A percentile compares a stretch with the other conserved stretches of the same genome.
Evolutionary conservation across 2,888 invertebrate species (phyloP).

Genomic region (Pterobdella sp.): DNA sequence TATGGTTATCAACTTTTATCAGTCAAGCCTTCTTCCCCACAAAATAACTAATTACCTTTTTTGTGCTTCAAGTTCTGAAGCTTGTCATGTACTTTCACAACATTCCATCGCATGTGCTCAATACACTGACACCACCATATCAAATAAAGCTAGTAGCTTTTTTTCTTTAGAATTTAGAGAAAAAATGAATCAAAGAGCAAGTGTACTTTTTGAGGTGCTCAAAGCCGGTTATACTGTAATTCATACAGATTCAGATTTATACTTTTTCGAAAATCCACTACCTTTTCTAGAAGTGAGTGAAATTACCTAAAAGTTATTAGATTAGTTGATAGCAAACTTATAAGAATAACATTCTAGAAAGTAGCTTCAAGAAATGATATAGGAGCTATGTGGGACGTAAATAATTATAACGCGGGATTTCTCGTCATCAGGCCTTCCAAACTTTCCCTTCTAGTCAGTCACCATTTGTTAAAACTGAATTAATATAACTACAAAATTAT

Average conservation of each 20-base stretch:
- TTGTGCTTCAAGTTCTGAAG: background rate
- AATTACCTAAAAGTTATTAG: too few relatives aligned
- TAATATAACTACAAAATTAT: too few relatives aligned
- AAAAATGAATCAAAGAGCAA: background rate
- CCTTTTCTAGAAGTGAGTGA: background rate
- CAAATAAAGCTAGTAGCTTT: background rate
- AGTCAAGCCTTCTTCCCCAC: background rate
- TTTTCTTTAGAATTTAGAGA: background rate
- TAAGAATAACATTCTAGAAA: background rate
- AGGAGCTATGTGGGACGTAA: constrained; percentile 28
- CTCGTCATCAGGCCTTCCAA: constrained; percentile 28
- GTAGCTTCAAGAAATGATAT: constrained; percentile 25
- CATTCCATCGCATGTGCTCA: background rate
- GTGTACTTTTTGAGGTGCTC: background rate
- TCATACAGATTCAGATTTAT: background rate
- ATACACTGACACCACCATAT: background rate
- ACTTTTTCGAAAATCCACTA: background rate
- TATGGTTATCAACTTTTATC: background rate
- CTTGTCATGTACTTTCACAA: background rate
- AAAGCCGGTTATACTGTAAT: background rate
- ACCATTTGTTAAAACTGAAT: too few relatives aligned
- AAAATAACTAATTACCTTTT: background rate
- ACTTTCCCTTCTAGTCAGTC: background rate
- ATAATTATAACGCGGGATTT: constrained; percentile 33
- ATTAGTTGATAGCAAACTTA: too few relatives aligned